Conservation (phyloP, 2,888 invertebrate genomes). For the Phorcus lineatus region DNA sequence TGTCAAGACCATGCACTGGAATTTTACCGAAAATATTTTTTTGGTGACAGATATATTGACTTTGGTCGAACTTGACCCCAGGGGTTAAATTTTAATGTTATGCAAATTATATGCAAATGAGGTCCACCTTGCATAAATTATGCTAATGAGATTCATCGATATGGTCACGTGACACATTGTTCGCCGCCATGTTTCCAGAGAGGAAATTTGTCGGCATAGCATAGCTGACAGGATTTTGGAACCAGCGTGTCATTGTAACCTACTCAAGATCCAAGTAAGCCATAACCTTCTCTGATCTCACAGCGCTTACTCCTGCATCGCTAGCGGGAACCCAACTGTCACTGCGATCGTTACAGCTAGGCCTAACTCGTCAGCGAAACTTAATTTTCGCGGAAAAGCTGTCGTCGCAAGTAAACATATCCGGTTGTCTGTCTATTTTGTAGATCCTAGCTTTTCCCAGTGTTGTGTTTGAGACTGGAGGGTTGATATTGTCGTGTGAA, state of each 20-base stretch:
- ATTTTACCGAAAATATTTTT: neutral
- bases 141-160: constrained; percentile 59
- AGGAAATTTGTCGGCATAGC: neutral
- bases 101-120: constrained; percentile 63
- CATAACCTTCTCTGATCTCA: neutral
- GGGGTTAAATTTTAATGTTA: constrained; percentile 35
- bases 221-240: constrained; percentile 10
- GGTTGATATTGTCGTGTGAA: too few species aligned
- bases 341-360: neutral
- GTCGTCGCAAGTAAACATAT: neutral
- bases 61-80: neutral
- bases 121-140: constrained; percentile 64
- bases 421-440: neutral
- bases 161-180: constrained; percentile 61
- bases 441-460: too few species aligned
- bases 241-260: neutral
- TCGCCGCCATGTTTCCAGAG: constrained; percentile 45
- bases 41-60: neutral
- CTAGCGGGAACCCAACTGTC: neutral
- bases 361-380: neutral
- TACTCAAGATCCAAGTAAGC: neutral
- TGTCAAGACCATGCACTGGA: neutral
- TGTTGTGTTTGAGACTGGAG: too few species aligned
- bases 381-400: constrained; percentile 21
- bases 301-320: neutral